These are phyloP conservation scores for Leucophenga varia DNA, from an alignment of 1,140 invertebrate genomes.

Conservation along the genomic window DNA sequence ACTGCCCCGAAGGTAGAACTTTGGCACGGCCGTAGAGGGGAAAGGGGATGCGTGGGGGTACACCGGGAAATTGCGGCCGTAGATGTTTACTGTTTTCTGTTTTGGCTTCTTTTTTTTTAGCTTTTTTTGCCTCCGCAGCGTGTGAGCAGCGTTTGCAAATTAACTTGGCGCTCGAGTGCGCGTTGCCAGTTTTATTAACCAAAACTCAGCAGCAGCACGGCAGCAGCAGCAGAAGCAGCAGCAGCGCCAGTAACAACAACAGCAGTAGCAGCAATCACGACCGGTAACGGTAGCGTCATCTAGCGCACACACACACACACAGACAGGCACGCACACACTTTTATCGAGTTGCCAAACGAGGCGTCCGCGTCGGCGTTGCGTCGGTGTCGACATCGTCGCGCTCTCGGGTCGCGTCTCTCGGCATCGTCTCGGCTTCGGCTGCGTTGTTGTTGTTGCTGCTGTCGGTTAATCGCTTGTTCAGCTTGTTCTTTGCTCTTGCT, in stretches of 20 bases:
- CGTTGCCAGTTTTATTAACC: slow-evolving; percentile 52
- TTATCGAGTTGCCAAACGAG: slow-evolving; percentile 45
- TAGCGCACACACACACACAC: slow-evolving; percentile 7
- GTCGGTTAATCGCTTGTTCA: too few relatives aligned
- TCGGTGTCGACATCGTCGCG: slow-evolving; percentile 18
- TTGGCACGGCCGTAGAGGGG: neutral
- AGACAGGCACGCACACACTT: slow-evolving; percentile 48
- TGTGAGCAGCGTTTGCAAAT: slow-evolving; percentile 48
- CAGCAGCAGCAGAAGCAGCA: slow-evolving; percentile 19
- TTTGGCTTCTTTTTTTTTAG: too few relatives aligned
- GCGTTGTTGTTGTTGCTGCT: slow-evolving; percentile 15
- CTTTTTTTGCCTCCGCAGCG: too few relatives aligned
- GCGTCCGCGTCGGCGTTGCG: slow-evolving; percentile 24
- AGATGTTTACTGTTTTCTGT: slow-evolving; percentile 19
- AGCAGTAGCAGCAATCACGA: slow-evolving; percentile 20
- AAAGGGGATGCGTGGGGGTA: neutral
- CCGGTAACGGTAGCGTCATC: slow-evolving; percentile 40
- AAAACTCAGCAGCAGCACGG: slow-evolving; percentile 18
- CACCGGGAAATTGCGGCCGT: neutral
- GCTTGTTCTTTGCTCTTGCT: slow-evolving; percentile 34
- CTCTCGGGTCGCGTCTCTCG: slow-evolving; percentile 18
- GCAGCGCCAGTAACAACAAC: slow-evolving; percentile 17
- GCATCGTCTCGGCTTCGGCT: slow-evolving; percentile 16
- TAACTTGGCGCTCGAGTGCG: slow-evolving; percentile 52
- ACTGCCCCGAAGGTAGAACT: slow-evolving; percentile 6